Evolutionary conservation across 2,113 vertebrate species (phyloP), one percentile per base, ranked within the genome.

Genomic region (Atherinomorus stipes): DNA sequence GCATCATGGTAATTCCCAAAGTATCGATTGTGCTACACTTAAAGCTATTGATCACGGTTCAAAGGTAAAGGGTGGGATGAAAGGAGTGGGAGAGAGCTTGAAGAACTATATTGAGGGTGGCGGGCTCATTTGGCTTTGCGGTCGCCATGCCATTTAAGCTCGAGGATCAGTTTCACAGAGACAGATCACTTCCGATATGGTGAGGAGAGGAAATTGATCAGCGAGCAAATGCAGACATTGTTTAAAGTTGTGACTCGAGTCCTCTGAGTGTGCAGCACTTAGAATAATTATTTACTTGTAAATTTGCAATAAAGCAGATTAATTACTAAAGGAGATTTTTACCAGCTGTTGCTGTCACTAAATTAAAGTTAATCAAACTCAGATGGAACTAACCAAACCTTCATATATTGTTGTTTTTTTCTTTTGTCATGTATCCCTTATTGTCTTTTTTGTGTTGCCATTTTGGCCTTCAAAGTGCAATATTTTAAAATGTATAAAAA

Each of bases 1-100:
- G 62, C 81, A 68, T 77, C 60, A 57, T 80, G 64, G 64, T 69
- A 76, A 84, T 58, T 71, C 58, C 74, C 74, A 58, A 69, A 49
- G 25, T 76, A 90, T 91, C 61, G 81, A 92, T 86, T 47, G 52
- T 12, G 65, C 86, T 85, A 84, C 80, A 87, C 84, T 90, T 79
- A 65, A 76, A 53, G 61, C 23, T 71, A 90, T 92, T 37, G 85
- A 91, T 85, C 31, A 2, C 49, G 78, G 84, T 84, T 85, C 82
- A 91, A 84, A 88, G 83, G 78, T 78, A 82, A 84, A 60, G 69
- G 84, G 66, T 66, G 59, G 62, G 70, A 73, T 44, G 58, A 61
- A 62, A 26, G 16, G 52, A 64, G 71, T 19, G 62, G 59, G 40
- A 71, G 50, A 64, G 56, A 34, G 65, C 51, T 54, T 13, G 57